Evolutionary conservation across 2,797 vertebrate genomes (phyloP), one percentile per base, ranked within the genome.

Genomic region (Sebastes paucispinis): DNA sequence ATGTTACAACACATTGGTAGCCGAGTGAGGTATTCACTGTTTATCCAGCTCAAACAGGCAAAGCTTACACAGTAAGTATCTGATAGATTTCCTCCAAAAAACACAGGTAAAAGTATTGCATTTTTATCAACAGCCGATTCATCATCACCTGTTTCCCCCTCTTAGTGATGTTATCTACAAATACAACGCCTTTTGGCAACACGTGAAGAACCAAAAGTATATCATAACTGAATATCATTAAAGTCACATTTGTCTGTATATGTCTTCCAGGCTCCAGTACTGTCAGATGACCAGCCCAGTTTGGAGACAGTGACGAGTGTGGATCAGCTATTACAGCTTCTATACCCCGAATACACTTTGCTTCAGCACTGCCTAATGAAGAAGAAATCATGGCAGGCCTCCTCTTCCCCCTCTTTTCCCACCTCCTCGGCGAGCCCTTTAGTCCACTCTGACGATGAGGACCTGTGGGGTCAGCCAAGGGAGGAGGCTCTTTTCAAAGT

Each of bases 341-440:
- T 95, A 12, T 95, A 94, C 84, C 95, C 95, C 0, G 93, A 95
- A 73, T 95, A 95, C 86, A 88, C 85, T 60, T 67, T 94, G 79
- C 91, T 96, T 25, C 95, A 95, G 78, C 93, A 93, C 60, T 96
- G 95, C 82, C 78, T 95, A 52, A 52, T 52, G 85, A 92, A 82
- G 77, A 95, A 62, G 90, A 95, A 80, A 47, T 75, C 89, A 0
- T 87, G 80, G 89, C 79, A 59, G 2, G 11, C 83, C 32, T 69
- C 87, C 43, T 83, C 88, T 2, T 74, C 79, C 8, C 60, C 86
- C 8, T 83, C 87, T 5, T 84, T 83, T 8, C 59, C 89, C 47
- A 4, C 74, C 64, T 89, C 92, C 10, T 87, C 90, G 0, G 65
- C 63, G 5, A 85, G 75, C 62, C 89, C 91, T n/a, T 64, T 63